phyloP scores from a whole-genome alignment of 1,140 invertebrate species.

The Hyles euphorbiae region DNA sequence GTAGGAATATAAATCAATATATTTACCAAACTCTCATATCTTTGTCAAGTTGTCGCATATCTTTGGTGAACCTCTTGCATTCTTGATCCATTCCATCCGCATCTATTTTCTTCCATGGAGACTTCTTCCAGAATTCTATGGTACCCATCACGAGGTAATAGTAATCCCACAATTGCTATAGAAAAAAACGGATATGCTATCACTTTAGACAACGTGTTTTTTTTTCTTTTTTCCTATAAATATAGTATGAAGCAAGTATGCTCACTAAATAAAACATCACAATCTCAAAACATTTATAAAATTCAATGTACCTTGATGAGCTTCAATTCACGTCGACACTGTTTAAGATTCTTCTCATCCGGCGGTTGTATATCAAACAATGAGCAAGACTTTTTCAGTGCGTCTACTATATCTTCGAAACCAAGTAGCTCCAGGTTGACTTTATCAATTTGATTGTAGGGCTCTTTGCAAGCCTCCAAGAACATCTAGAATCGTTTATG shows the following conservation, averaged over 20 bases:
- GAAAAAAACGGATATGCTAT: slow-evolving; percentile 11
- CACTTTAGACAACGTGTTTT: not conserved
- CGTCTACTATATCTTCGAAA: slow-evolving; percentile 83
- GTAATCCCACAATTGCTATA: slow-evolving; percentile 92
- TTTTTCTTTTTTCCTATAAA: not conserved
- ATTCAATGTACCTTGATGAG: slow-evolving; percentile 78
- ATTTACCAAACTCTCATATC: slow-evolving; percentile 88
- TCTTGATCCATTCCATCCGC: slow-evolving; percentile 96
- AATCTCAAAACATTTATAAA: slow-evolving; percentile 1
- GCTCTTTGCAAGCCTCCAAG: slow-evolving; percentile 82
- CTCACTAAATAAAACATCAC: too few relatives aligned
- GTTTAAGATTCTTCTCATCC: slow-evolving; percentile 87
- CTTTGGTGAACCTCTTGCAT: slow-evolving; percentile 93
- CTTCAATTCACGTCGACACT: slow-evolving; percentile 85
- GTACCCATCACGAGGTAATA: slow-evolving; percentile 86
- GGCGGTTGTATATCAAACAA: slow-evolving; percentile 92
- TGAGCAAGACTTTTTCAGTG: slow-evolving; percentile 83
- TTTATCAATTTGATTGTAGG: slow-evolving; percentile 86
- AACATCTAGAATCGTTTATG: slow-evolving; percentile 74
- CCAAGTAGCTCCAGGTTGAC: slow-evolving; percentile 80
- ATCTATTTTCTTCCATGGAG: slow-evolving; percentile 94
- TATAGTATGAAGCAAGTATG: not conserved
- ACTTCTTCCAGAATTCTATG: slow-evolving; percentile 94
- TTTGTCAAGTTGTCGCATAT: slow-evolving; percentile 90
- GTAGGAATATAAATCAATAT: not conserved